Conservation (phyloP, 2,888 invertebrate genomes). For the Danaus chrysippus region DNA sequence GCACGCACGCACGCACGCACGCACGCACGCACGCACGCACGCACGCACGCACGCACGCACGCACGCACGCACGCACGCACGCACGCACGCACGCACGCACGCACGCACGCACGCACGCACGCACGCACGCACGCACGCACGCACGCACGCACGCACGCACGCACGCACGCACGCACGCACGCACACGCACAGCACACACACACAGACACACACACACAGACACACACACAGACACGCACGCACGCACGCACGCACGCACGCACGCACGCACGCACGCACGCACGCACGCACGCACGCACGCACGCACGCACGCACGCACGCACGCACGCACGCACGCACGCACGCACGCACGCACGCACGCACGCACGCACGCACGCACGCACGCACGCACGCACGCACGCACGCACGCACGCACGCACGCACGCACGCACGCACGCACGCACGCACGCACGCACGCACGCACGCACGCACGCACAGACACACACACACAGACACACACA, state of each 20-base stretch:
- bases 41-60: neutral
- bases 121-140: neutral
- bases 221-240: neutral
- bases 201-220: neutral
- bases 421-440: neutral
- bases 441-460: neutral
- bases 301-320: neutral
- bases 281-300: neutral
- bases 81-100: neutral
- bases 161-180: neutral
- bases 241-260: neutral
- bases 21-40: neutral
- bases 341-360: neutral
- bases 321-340: neutral
- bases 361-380: neutral
- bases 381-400: neutral
- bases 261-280: neutral
- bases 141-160: neutral
- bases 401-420: neutral
- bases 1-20: no score
- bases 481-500: no score
- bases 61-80: neutral
- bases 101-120: neutral
- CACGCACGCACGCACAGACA: neutral
- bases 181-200: neutral